phyloP scores from a whole-genome alignment of 2,888 invertebrate species.

The Unio pictorum region DNA sequence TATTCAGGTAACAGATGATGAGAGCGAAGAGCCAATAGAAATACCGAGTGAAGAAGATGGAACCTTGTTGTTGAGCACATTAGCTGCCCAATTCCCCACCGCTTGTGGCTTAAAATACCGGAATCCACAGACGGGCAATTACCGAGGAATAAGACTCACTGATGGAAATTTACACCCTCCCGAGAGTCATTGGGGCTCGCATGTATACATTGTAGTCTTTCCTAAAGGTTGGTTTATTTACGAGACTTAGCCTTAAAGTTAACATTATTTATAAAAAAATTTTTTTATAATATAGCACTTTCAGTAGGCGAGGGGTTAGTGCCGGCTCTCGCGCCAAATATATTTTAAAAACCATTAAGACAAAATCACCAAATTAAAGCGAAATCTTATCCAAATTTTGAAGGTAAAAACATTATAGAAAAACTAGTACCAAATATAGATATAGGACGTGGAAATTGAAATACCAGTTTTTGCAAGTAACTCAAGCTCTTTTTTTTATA shows the following conservation, averaged over 20 bases:
- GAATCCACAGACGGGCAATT: slow-evolving; percentile 80
- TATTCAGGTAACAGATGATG: slow-evolving; percentile 95
- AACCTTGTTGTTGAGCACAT: slow-evolving; percentile 90
- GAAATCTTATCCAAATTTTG: no score
- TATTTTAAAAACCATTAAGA: no score
- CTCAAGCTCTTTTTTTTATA: no score
- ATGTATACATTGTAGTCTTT: slow-evolving; percentile 80
- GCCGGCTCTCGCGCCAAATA: no score
- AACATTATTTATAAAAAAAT: no score
- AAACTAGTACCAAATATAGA: no score
- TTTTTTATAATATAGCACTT: no score
- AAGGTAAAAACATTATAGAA: no score
- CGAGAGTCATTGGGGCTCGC: slow-evolving; percentile 86
- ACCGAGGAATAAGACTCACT: slow-evolving; percentile 79
- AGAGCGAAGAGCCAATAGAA: slow-evolving; percentile 94
- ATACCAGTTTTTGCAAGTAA: no score
- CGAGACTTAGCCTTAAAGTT: not conserved
- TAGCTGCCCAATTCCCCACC: slow-evolving; percentile 97
- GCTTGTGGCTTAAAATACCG: slow-evolving; percentile 97
- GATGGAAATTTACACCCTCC: slow-evolving; percentile 95
- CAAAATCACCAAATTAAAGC: no score
- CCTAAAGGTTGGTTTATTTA: slow-evolving; percentile 69
- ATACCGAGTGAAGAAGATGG: slow-evolving; percentile 95
- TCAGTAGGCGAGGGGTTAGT: no score
- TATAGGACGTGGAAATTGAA: no score